These are phyloP conservation scores for Eudorcas thomsonii DNA, from an alignment of 2,113 vertebrate species.

Conservation along the genomic window DNA sequence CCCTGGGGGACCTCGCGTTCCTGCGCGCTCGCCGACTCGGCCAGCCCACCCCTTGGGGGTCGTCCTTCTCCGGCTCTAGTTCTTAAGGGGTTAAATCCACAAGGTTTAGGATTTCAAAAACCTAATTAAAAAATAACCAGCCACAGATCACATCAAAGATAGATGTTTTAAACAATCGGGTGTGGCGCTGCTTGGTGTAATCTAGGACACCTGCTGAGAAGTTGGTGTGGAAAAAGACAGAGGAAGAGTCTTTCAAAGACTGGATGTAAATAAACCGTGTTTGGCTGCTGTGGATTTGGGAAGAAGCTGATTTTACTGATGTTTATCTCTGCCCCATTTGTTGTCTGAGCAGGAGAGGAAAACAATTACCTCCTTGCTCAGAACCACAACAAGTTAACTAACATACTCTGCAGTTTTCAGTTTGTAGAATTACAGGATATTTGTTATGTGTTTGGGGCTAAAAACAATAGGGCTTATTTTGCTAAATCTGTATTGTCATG, in stretches of 20 bases:
- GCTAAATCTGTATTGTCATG: constrained; percentile 35
- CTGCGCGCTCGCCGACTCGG: background rate
- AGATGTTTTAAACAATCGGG: background rate
- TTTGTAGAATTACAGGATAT: background rate
- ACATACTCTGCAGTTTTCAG: background rate
- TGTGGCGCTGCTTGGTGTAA: background rate
- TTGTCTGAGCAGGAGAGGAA: constrained; percentile 15
- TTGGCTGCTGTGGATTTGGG: background rate
- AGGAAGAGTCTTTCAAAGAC: background rate
- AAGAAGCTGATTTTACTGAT: background rate
- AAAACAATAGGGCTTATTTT: constrained; percentile 45
- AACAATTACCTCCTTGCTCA: background rate
- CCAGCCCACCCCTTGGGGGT: background rate
- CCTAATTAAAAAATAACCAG: constrained; percentile 28
- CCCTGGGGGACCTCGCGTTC: no score
- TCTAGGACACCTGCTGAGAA: constrained; percentile 64
- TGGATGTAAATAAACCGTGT: background rate
- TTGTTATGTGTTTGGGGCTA: constrained; percentile 14
- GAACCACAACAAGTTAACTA: background rate
- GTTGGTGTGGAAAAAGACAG: background rate
- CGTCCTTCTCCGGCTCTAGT: background rate
- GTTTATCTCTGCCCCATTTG: constrained; percentile 16
- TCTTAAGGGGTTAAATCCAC: background rate
- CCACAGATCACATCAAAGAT: background rate
- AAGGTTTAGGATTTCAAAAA: background rate